Base-by-base conservation (phyloP, 2,888 invertebrate genomes). In the Steinernema hermaphroditum region DNA sequence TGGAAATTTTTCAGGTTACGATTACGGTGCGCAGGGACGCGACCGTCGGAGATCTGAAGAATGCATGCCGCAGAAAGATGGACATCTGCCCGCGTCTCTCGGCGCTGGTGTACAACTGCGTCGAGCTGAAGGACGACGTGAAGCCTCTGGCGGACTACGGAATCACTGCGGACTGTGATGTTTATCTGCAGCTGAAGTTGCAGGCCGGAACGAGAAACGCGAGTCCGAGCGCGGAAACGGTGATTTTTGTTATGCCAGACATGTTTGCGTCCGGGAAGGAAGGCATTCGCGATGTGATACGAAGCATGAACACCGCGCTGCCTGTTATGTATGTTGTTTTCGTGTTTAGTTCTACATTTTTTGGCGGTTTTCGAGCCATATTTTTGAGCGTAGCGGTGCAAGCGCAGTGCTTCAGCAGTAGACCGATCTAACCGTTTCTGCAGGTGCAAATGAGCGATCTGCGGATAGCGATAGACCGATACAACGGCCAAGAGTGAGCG, bases 21-120 rank as follows among this genome's bases (percentile, higher is more conserved):
- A 22, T 68, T 1, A 37, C 41, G 9, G 29, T 75, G 16, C 57
- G 34, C 19, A 69, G 12, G 43, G 34, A 74, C 69, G 57, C 57
- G 19, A 74, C 73, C 0, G 73, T 75, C 14, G 69, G 74, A 1
- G 75, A 75, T 22, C 74, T 75, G 34, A 72, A 74, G 27, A 74
- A 44, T 22, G 68, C 73, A 8, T 69, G 43, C 29, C 29, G 24
- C 16, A 43, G 54, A 22, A 32, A 54, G 41, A 27, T 69, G n/a
- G 73, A 74, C 2, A 16, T 54, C 32, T 24, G 54, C 54, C 24
- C 74, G n/a, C 74, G 74, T 4, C 73, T 71, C 41, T 77, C 78
- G 29, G 50, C 79, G 9, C 68, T 81, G 19, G 69, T 80, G 68
- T 80, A 43, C 74, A 76, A 80, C 37, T 78, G 78, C 70, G 75